A percentile compares a stretch with the other conserved stretches of the same genome.
Evolutionary conservation across 2,888 invertebrate genomes (phyloP).

Genomic region (Adineta ricciae): DNA sequence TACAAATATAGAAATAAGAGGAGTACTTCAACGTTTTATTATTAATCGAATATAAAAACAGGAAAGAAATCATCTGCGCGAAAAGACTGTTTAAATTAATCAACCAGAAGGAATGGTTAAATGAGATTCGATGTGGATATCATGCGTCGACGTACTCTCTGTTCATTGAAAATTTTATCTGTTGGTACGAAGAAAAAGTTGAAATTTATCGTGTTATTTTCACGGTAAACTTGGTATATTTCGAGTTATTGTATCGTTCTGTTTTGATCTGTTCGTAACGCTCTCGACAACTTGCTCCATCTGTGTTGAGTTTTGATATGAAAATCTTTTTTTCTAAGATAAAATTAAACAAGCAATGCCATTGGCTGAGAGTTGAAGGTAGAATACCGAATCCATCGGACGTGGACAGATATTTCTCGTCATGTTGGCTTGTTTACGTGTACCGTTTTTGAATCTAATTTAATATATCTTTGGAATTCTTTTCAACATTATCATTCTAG

Average conservation of each 20-base stretch:
- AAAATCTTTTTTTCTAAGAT: background rate
- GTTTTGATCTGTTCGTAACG: background rate
- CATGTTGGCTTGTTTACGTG: constrained; percentile 4
- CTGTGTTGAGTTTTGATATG: background rate
- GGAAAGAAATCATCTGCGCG: no score
- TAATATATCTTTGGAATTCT: background rate
- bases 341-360: background rate
- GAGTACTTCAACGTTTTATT: no score
- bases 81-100: no score
- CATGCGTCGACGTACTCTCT: no score
- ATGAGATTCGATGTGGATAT: no score
- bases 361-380: background rate
- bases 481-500: background rate
- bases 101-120: no score
- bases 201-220: no score
- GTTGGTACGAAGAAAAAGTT: no score
- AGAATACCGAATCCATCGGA: constrained; percentile 2
- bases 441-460: background rate
- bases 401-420: background rate
- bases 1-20: background rate
- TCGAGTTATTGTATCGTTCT: no score
- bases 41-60: no score
- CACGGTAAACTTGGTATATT: no score
- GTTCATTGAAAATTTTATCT: no score
- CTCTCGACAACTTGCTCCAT: background rate